Percentiles rank a stretch among this genome's conserved stretches.
These are phyloP conservation scores for Hydractinia echinata DNA, from an alignment of 30 jellyfish, hydroid and myxozoan species.

Conservation along the genomic window DNA sequence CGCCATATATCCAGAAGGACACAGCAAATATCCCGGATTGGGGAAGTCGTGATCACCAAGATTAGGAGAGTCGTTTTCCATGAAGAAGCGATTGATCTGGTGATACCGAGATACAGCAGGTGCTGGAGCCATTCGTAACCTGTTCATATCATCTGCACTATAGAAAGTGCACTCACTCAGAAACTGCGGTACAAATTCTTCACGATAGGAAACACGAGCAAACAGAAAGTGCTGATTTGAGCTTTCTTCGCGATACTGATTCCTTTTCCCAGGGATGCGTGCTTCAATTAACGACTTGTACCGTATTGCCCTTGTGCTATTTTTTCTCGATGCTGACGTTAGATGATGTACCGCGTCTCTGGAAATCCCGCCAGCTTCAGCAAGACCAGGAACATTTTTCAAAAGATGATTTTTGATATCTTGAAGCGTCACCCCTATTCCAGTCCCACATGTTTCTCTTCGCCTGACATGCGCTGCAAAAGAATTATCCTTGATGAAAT, in stretches of 20 bases:
- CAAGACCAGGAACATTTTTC: too few species aligned
- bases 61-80: slow-evolving; percentile 20
- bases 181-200: too few species aligned
- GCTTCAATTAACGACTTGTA: too few species aligned
- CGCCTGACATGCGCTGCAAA: slow-evolving; percentile 26
- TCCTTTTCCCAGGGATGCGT: too few species aligned
- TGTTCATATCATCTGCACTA: slow-evolving; percentile 43
- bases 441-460: too few species aligned
- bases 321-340: slow-evolving; percentile 12
- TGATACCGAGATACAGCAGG: slow-evolving; percentile 42
- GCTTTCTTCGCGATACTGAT: too few species aligned
- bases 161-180: too few species aligned
- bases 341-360: slow-evolving; percentile 16
- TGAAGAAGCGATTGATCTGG: slow-evolving; percentile 21
- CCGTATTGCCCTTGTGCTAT: not conserved
- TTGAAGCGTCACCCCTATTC: not conserved
- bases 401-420: too few species aligned
- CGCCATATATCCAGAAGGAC: slow-evolving; percentile 40
- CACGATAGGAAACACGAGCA: too few species aligned
- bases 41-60: too few species aligned
- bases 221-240: too few species aligned
- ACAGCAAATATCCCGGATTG: slow-evolving; percentile 30
- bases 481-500: slow-evolving; percentile 24
- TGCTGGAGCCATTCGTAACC: slow-evolving; percentile 42
- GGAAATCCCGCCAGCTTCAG: slow-evolving; percentile 12